Conservation (phyloP, 2,113 vertebrate genomes). For the Dasyprocta punctata region DNA sequence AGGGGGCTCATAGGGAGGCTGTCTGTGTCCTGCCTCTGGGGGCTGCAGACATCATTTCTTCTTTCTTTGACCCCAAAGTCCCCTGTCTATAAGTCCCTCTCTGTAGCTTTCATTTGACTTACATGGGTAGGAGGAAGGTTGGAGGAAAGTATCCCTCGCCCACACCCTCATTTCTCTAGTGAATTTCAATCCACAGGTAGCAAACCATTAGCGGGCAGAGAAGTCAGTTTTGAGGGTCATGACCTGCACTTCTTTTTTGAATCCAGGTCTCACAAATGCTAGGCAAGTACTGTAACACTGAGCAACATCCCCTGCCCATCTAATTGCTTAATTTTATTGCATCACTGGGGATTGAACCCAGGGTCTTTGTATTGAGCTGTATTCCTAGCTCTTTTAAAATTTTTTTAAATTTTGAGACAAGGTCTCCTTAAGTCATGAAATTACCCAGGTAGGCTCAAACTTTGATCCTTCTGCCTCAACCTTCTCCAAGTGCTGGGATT, state of each 20-base stretch:
- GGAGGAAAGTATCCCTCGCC: background rate
- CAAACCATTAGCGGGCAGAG: background rate
- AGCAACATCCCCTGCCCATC: background rate
- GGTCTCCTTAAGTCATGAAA: background rate
- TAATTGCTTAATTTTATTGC: too few species aligned
- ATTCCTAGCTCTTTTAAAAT: background rate
- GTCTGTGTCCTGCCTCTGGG: background rate
- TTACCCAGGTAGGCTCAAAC: background rate
- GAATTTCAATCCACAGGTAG: background rate
- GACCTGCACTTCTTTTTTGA: background rate
- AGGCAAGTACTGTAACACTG: background rate
- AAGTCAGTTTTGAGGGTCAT: background rate
- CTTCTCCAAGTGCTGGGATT: background rate
- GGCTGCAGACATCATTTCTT: background rate
- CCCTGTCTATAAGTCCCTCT: background rate
- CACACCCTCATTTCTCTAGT: background rate
- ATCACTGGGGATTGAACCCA: background rate
- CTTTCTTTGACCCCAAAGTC: background rate
- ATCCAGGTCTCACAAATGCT: background rate
- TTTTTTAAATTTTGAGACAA: background rate
- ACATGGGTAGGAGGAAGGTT: background rate
- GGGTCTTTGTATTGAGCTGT: background rate
- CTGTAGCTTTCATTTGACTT: background rate
- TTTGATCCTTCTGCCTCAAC: background rate
- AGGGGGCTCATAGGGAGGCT: background rate